Evolutionary conservation across 2,888 invertebrate species (phyloP).

Genomic region (Nephrotoma guestfalica): DNA sequence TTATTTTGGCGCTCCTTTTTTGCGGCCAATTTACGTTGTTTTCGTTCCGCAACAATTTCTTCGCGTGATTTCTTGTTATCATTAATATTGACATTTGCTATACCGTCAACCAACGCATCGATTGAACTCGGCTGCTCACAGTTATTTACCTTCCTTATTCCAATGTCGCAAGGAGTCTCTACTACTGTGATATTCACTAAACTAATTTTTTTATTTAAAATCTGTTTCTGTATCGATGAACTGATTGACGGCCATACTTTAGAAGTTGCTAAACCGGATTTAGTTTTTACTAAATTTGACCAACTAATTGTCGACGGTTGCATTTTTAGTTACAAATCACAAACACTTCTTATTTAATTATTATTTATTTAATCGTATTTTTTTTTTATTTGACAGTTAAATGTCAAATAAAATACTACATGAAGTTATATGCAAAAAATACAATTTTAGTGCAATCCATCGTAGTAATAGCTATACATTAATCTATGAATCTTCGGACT

Average conservation of each 20-base stretch:
- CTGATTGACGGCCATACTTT: background rate
- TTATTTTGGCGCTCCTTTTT: background rate
- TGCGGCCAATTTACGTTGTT: background rate
- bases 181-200: background rate
- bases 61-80: background rate
- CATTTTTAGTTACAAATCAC: background rate
- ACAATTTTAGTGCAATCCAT: no score
- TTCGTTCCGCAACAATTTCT: background rate
- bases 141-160: background rate
- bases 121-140: background rate
- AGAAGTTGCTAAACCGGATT: background rate
- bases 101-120: background rate
- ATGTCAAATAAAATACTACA: no score
- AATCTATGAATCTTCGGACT: no score
- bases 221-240: background rate
- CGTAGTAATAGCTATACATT: no score
- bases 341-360: no score
- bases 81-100: background rate
- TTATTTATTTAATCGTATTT: no score
- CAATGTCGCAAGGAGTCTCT: background rate
- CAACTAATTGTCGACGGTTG: background rate
- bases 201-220: background rate
- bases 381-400: no score
- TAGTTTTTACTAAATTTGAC: constrained; percentile 1
- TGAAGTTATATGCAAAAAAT: no score